A percentile compares a stretch with the other conserved stretches of the same genome.
Evolutionary conservation across 2,113 vertebrate genomes (phyloP).

Genomic region (Podarcis muralis): DNA sequence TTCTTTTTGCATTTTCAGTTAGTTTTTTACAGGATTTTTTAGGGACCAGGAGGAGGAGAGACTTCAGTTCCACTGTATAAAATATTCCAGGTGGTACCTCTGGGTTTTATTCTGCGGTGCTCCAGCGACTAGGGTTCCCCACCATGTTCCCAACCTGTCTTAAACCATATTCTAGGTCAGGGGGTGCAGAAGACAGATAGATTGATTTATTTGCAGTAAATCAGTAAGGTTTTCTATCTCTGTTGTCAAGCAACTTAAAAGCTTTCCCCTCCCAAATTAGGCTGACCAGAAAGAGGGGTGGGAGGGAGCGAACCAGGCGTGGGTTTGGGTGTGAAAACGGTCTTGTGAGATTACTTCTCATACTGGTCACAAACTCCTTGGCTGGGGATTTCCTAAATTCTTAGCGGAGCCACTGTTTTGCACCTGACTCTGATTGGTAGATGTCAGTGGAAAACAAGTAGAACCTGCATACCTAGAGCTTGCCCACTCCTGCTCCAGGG

Average conservation of each 20-base stretch:
- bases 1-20: neutral
- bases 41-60: neutral
- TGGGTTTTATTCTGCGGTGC: neutral
- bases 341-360: too few species aligned
- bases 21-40: neutral
- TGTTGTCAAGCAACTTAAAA: too few species aligned
- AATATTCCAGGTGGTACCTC: neutral
- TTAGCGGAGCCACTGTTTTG: too few species aligned
- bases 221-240: too few species aligned
- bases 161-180: neutral
- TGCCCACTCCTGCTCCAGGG: neutral
- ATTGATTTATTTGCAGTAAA: neutral
- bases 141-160: neutral
- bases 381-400: too few species aligned
- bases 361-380: too few species aligned
- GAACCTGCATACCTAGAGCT: neutral
- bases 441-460: neutral
- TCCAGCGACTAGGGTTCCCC: neutral
- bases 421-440: too few species aligned
- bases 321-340: too few species aligned
- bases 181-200: neutral
- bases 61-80: neutral
- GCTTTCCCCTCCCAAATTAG: too few species aligned
- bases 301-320: too few species aligned
- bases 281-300: too few species aligned